These are phyloP conservation scores for Eurytoma californica DNA, from an alignment of 2,888 invertebrate species.

Conservation along the genomic window DNA sequence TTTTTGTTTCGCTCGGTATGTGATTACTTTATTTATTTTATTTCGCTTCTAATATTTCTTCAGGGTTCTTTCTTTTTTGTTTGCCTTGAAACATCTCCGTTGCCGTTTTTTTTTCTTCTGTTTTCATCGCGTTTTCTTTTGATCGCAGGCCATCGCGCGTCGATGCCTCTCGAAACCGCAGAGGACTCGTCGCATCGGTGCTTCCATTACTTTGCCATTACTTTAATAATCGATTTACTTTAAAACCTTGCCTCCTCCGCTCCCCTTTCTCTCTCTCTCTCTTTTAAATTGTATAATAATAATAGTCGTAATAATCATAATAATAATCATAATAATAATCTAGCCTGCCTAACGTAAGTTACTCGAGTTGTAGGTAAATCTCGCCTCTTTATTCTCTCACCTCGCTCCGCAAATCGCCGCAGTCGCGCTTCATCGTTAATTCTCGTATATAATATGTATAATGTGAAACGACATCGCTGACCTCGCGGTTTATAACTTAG, in stretches of 20 bases:
- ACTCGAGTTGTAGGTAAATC: slow-evolving; percentile 35
- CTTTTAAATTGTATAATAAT: slow-evolving; percentile 41
- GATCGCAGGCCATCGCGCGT: slow-evolving; percentile 23
- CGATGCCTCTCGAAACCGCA: slow-evolving; percentile 25
- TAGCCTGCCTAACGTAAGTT: slow-evolving; percentile 71
- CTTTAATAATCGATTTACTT: slow-evolving; percentile 24
- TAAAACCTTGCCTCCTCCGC: not conserved
- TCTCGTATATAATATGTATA: slow-evolving; percentile 59
- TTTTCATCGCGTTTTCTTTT: slow-evolving; percentile 9
- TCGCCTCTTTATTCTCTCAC: slow-evolving; percentile 15
- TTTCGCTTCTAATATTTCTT: no score
- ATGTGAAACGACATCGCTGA: slow-evolving; percentile 59
- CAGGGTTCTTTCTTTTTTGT: no score
- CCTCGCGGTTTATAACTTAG: slow-evolving; percentile 57
- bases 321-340: slow-evolving; percentile 66
- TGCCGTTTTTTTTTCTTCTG: slow-evolving; percentile 12
- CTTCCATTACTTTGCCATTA: slow-evolving; percentile 15
- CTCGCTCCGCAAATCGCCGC: slow-evolving; percentile 3
- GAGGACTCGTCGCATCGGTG: slow-evolving; percentile 32
- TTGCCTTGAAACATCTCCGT: no score
- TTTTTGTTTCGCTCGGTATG: not conserved
- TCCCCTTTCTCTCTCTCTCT: not conserved
- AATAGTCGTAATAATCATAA: slow-evolving; percentile 16
- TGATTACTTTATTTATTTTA: no score
- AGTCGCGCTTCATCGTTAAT: slow-evolving; percentile 53